Evolutionary conservation across 2,797 vertebrate genomes (phyloP), one percentile per base, ranked within the genome.

Genomic region (Gila robusta): DNA sequence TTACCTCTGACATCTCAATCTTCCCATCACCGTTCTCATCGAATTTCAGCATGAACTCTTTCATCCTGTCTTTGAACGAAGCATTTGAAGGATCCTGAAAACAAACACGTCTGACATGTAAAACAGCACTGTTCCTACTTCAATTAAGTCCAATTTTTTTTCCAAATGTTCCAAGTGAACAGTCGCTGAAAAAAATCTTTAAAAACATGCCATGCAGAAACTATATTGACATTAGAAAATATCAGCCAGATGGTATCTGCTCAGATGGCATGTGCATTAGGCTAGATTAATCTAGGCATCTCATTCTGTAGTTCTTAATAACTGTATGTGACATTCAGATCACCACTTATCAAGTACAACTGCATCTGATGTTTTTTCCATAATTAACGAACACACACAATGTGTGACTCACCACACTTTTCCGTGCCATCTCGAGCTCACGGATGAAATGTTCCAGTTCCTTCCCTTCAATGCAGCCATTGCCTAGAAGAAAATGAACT

Each of bases 1-100:
- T 96, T 94, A 98, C 98, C 97, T 99, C 98, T 0, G 97, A 93
- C 97, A 99, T 97, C 92, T 99, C 98, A 0, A 99, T 99, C 89
- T 94, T 98, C 16, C 97, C 97, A 0, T 98, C 98, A 0, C 96
- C 89, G 0, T 98, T 98, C 92, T 97, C 97, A 93, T 99, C 98
- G 0, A 98, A 97, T 88, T 96, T 98, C 90, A 94, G 92, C 97
- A 99, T 98, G 91, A 99, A 98, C 81, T 97, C 97, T 90, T 96
- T 98, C 96, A 98, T 96, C 94, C 98, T 97, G 87, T 97, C 97
- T 64, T 94, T 96, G 88, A 98, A 94, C 6, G 92, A 94, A 83
- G 93, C 93, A 0, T 94, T 95, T 89, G 95, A 94, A 5, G 96
- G 93, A 83, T 96, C 96, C 97, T 90, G 69, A 32, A 87, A 56